Conservation (phyloP, 2,888 invertebrate species). For the Heliconius charithonia region DNA sequence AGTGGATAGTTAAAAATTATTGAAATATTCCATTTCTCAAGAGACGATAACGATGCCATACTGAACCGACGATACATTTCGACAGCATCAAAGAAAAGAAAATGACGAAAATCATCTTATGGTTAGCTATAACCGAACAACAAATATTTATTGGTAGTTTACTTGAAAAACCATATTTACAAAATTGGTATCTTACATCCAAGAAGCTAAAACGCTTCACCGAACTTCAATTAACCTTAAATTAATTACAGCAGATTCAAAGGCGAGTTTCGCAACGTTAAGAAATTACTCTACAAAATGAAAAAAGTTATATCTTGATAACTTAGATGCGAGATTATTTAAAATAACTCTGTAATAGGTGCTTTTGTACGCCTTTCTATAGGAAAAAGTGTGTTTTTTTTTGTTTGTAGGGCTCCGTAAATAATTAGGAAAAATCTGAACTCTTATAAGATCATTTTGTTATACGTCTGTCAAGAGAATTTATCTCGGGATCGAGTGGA, state of each 20-base stretch:
- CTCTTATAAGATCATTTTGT: too few species aligned
- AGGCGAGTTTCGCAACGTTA: slow-evolving; percentile 12
- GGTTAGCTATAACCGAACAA: neutral
- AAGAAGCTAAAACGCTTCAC: slow-evolving; percentile 13
- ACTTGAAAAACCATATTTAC: neutral
- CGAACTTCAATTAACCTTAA: slow-evolving; percentile 23
- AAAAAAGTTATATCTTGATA: slow-evolving; percentile 15
- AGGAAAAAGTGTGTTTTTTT: neutral
- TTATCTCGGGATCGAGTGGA: too few species aligned
- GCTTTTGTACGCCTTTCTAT: neutral
- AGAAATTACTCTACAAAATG: slow-evolving; percentile 24
- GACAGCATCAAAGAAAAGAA: neutral
- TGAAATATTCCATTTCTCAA: too few species aligned
- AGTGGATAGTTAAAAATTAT: too few species aligned
- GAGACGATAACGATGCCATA: too few species aligned
- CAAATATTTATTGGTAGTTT: neutral
- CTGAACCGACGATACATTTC: too few species aligned
- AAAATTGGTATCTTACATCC: neutral
- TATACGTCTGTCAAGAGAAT: too few species aligned
- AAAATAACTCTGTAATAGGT: neutral
- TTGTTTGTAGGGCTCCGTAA: too few species aligned
- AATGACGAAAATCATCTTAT: neutral
- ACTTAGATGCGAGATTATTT: slow-evolving; percentile 2
- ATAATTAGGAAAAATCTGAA: too few species aligned
- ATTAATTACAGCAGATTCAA: slow-evolving; percentile 24